A percentile compares a stretch with the other conserved stretches of the same genome.
Conservation (phyloP, 2,113 vertebrate genomes). For the Crotalus viridis region DNA sequence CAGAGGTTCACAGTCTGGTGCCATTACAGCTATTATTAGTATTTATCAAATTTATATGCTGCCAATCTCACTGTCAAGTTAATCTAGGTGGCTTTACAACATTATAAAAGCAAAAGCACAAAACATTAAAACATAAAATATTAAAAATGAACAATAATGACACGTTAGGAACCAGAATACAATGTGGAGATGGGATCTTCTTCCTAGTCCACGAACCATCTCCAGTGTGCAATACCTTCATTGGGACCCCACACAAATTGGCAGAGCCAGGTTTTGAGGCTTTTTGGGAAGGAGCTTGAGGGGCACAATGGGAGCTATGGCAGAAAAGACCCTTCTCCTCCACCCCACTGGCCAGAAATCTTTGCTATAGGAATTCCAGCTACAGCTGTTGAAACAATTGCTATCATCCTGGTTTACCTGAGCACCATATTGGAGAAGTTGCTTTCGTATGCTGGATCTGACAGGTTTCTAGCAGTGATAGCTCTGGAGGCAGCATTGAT, state of each 20-base stretch:
- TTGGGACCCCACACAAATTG: neutral
- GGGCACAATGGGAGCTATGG: neutral
- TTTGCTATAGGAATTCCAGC: neutral
- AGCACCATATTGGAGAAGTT: neutral
- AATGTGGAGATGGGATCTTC: neutral
- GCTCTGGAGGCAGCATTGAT: neutral
- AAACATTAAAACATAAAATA: neutral
- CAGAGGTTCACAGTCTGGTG: neutral
- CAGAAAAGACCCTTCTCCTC: neutral
- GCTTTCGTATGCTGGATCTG: neutral
- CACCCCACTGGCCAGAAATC: neutral
- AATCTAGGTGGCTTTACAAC: neutral
- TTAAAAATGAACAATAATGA: neutral
- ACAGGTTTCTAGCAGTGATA: neutral
- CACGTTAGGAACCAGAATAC: neutral
- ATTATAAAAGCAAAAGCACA: neutral
- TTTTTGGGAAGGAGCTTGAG: neutral
- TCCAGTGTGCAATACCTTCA: neutral
- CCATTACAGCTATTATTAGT: neutral
- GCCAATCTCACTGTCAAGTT: neutral
- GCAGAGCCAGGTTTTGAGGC: neutral
- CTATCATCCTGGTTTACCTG: neutral
- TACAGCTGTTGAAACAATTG: neutral
- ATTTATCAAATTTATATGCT: neutral
- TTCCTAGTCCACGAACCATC: neutral